phyloP scores from a whole-genome alignment of 2,888 invertebrate species.

The Syritta pipiens region DNA sequence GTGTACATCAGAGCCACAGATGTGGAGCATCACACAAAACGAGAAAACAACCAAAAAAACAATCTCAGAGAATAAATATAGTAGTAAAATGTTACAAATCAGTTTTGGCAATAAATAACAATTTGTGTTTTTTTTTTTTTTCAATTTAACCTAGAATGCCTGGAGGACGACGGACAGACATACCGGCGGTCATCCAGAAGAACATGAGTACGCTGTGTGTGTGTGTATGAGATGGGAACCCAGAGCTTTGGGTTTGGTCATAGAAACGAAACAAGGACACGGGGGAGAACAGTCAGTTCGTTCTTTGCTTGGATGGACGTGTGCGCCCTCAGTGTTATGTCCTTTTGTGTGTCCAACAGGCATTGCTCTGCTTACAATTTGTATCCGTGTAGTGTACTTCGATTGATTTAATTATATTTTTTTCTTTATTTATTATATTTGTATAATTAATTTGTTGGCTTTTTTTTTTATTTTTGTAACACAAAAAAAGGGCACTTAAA shows the following conservation, averaged over 20 bases:
- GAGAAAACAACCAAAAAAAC: conserved; percentile 10
- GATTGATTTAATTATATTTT: conserved; percentile 29
- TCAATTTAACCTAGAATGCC: conserved; percentile 13
- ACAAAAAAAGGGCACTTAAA: conserved; percentile 67
- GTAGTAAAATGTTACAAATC: neutral
- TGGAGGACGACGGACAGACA: neutral
- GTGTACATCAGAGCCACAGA: too few species aligned
- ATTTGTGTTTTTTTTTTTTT: too few species aligned
- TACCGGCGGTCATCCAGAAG: neutral
- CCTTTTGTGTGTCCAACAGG: neutral
- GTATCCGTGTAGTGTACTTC: conserved; percentile 1
- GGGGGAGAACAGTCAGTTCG: too few species aligned
- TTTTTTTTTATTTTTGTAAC: conserved; percentile 35
- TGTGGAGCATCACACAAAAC: neutral
- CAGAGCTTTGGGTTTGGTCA: too few species aligned
- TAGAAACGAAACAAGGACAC: too few species aligned
- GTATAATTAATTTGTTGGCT: conserved; percentile 15
- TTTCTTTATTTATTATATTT: conserved; percentile 7
- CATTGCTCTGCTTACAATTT: too few species aligned
- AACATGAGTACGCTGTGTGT: neutral
- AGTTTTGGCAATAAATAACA: conserved; percentile 49
- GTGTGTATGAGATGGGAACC: too few species aligned
- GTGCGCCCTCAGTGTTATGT: too few species aligned
- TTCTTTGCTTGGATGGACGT: too few species aligned
- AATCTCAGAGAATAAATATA: conserved; percentile 18